Percentiles rank a stretch among this genome's conserved stretches.
Conservation (phyloP, 2,113 vertebrate genomes). For the Genyomyrus donnyi region DNA sequence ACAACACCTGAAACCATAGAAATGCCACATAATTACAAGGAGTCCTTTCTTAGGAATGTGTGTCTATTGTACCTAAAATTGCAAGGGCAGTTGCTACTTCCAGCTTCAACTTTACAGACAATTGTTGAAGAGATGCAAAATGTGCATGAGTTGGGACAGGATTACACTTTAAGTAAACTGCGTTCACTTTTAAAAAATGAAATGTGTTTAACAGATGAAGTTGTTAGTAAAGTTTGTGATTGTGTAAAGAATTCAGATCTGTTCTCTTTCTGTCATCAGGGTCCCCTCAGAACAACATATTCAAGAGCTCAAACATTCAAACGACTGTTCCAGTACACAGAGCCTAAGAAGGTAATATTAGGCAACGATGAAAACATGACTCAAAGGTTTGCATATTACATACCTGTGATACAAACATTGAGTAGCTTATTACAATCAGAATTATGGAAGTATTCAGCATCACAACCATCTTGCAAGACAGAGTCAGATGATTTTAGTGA, state of each 20-base stretch:
- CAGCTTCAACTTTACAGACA: too few relatives aligned
- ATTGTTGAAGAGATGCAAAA: too few relatives aligned
- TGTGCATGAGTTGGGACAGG: too few relatives aligned
- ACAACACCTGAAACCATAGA: too few relatives aligned
- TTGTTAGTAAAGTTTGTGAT: too few relatives aligned
- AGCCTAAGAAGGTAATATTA: constrained; percentile 26
- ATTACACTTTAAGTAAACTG: too few relatives aligned
- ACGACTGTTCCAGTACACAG: constrained; percentile 30
- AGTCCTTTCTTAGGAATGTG: too few relatives aligned
- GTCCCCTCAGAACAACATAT: constrained; percentile 25
- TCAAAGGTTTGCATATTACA: constrained; percentile 33
- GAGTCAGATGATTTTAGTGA: constrained; percentile 5
- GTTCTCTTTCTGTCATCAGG: constrained; percentile 23
- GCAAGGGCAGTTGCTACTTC: too few relatives aligned
- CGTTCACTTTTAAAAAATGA: too few relatives aligned
- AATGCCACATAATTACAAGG: neutral
- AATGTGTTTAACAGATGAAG: too few relatives aligned
- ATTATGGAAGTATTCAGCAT: neutral
- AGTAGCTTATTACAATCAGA: neutral
- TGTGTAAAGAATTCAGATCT: too few relatives aligned
- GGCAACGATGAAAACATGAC: constrained; percentile 37
- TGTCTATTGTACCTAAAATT: too few relatives aligned
- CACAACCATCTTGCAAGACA: constrained; percentile 24
- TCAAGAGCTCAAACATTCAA: constrained; percentile 24
- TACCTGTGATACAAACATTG: constrained; percentile 33